Conservation (phyloP, 2,113 vertebrate genomes). For the Suricata suricatta region DNA sequence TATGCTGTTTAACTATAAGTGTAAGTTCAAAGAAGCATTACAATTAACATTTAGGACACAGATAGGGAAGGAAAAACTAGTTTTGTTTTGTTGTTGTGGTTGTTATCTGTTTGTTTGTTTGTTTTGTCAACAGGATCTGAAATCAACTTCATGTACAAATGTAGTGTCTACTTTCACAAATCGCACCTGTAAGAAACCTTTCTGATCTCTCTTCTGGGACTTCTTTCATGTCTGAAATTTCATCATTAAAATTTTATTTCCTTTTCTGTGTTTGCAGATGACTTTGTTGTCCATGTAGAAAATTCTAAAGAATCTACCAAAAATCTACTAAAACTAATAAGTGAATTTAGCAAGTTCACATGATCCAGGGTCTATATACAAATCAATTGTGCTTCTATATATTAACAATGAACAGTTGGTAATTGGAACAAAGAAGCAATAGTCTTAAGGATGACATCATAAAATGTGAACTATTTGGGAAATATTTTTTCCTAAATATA, state of each 20-base stretch:
- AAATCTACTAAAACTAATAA: slow-evolving; percentile 11
- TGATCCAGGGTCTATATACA: neutral
- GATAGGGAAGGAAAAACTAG: neutral
- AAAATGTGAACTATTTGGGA: neutral
- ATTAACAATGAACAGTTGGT: neutral
- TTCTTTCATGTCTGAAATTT: neutral
- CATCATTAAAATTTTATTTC: neutral
- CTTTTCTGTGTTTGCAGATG: neutral
- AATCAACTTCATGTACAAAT: neutral
- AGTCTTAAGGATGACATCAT: neutral
- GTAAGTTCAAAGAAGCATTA: neutral
- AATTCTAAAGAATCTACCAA: neutral
- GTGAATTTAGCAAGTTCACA: neutral
- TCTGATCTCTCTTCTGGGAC: neutral
- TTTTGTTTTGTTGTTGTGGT: neutral
- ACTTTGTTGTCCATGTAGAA: neutral
- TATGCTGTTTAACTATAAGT: slow-evolving; percentile 15
- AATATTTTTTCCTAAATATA: neutral
- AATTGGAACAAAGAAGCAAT: neutral
- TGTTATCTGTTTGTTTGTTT: neutral
- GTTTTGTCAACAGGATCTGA: neutral
- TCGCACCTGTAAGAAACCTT: neutral
- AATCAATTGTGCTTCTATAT: neutral
- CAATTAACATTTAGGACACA: neutral
- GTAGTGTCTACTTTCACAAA: neutral